phyloP scores from a whole-genome alignment of 2,113 vertebrate species.

The Cochlearius cochlearius region DNA sequence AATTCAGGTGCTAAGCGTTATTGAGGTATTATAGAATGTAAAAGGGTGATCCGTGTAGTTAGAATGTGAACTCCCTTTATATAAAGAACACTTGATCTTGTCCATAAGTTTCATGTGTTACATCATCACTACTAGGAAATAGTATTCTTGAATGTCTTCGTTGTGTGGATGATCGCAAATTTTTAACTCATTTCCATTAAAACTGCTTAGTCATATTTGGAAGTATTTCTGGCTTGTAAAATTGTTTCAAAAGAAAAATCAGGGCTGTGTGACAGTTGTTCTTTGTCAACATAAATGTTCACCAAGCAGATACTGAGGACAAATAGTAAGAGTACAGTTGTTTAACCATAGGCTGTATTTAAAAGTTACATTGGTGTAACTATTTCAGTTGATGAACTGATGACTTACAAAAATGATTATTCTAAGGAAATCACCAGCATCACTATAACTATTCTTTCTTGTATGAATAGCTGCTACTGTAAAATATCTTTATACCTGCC shows the following conservation, averaged over 20 bases:
- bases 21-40: not conserved
- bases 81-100: not conserved
- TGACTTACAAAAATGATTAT: not conserved
- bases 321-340: not conserved
- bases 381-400: not conserved
- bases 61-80: not conserved
- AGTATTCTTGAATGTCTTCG: not conserved
- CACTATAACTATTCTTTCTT: not conserved
- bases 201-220: not conserved
- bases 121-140: not conserved
- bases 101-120: accelerated
- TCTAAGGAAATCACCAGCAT: not conserved
- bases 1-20: not conserved
- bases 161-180: not conserved
- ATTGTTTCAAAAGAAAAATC: not conserved
- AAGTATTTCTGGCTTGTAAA: not conserved
- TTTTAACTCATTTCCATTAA: not conserved
- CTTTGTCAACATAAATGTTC: not conserved
- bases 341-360: not conserved
- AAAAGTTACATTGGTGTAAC: not conserved
- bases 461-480: not conserved
- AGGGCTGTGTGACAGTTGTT: not conserved
- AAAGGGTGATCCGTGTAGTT: not conserved
- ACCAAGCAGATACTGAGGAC: not conserved
- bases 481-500: not conserved